A percentile compares a stretch with the other conserved stretches of the same genome.
Conservation (phyloP, 1,140 invertebrate species). For the Periplaneta americana region DNA sequence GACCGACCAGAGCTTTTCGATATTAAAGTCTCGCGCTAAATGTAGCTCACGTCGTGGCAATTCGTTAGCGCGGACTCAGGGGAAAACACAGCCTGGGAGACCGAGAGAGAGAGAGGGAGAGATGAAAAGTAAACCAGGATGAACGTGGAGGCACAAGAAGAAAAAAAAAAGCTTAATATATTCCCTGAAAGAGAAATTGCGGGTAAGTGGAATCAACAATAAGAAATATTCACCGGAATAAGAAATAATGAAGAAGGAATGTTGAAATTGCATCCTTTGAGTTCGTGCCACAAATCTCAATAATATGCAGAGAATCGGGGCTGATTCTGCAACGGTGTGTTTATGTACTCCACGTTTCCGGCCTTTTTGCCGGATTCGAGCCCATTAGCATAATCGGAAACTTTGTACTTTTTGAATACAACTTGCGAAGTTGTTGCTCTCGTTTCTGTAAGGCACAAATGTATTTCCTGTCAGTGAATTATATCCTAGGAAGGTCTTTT, state of each 20-base stretch:
- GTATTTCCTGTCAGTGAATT: too few species aligned
- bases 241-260: not conserved
- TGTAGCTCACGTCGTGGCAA: not conserved
- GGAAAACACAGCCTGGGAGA: too few species aligned
- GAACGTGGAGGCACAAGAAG: too few species aligned
- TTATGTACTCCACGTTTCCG: too few species aligned
- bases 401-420: too few species aligned
- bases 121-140: not conserved
- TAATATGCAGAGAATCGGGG: not conserved
- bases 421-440: too few species aligned
- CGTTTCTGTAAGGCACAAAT: too few species aligned
- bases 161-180: not conserved
- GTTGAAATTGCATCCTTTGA: not conserved
- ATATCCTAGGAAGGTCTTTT: too few species aligned
- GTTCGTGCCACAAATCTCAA: not conserved
- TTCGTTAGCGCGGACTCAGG: not conserved
- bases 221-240: not conserved
- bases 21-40: not conserved
- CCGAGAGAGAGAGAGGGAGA: not conserved
- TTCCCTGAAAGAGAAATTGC: not conserved
- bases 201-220: not conserved
- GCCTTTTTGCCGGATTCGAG: too few species aligned
- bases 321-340: too few species aligned
- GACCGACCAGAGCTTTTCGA: not conserved
- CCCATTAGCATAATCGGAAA: too few species aligned